A percentile compares a stretch with the other conserved stretches of the same genome.
Evolutionary conservation across 2,113 vertebrate genomes (phyloP).

Genomic region (Lepus timidus): DNA sequence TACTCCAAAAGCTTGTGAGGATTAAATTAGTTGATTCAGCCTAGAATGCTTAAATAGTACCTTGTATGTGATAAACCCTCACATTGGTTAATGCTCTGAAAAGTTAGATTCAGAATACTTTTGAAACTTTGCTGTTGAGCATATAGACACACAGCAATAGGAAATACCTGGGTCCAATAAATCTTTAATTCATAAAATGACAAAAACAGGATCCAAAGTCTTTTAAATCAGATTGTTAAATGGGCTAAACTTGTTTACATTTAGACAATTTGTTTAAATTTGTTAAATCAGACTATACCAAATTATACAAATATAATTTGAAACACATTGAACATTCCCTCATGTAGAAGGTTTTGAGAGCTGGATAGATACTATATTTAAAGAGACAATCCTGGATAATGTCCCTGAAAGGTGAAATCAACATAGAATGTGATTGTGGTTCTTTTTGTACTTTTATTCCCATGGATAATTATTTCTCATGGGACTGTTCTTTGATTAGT

Average conservation of each 20-base stretch:
- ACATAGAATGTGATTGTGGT: slow-evolving; percentile 5
- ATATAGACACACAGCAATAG: background rate
- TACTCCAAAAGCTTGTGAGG: background rate
- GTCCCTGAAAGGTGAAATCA: background rate
- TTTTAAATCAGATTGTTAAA: background rate
- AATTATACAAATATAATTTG: background rate
- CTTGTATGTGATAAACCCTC: background rate
- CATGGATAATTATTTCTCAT: background rate
- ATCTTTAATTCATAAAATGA: background rate
- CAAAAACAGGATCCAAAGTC: background rate
- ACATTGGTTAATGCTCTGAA: background rate
- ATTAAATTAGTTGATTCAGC: background rate
- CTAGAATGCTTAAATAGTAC: background rate
- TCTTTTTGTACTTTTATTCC: background rate
- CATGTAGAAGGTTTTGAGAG: background rate
- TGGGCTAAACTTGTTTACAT: background rate
- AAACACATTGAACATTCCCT: background rate
- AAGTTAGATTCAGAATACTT: background rate
- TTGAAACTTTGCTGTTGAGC: background rate
- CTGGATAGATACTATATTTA: background rate
- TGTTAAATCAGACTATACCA: background rate
- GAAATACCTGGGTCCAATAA: background rate
- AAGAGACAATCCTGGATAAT: background rate
- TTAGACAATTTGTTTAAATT: background rate
- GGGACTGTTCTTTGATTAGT: slow-evolving; percentile 1